Conservation (phyloP, 35 echinoderm and acorn worm species). For the Patiria miniata region DNA sequence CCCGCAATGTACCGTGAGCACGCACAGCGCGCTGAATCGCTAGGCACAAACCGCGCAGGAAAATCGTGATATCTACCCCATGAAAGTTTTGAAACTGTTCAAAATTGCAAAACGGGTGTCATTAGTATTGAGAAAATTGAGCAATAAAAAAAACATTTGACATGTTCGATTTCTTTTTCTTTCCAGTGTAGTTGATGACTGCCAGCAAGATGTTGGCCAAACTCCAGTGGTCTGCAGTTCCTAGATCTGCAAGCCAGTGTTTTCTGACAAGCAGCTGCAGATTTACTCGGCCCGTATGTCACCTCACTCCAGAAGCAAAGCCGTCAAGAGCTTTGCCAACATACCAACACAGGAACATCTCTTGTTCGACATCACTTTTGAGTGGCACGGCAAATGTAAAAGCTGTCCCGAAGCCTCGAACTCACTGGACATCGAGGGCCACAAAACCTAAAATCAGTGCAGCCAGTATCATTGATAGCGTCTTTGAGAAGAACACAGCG, state of each 20-base stretch:
- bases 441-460: not conserved
- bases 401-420: not conserved
- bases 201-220: not conserved
- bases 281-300: not conserved
- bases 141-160: too few species aligned
- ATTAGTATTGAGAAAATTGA: too few species aligned
- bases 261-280: not conserved
- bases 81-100: too few species aligned
- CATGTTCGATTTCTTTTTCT: too few species aligned
- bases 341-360: not conserved
- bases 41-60: too few species aligned
- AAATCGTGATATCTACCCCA: too few species aligned
- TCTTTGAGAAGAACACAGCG: not conserved
- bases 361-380: not conserved
- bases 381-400: not conserved
- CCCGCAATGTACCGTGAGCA: too few species aligned
- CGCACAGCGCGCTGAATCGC: too few species aligned
- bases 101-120: too few species aligned
- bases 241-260: not conserved
- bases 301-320: not conserved
- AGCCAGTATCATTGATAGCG: not conserved
- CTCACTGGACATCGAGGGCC: not conserved
- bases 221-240: not conserved
- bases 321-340: not conserved
- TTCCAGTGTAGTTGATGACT: not conserved